Conservation (phyloP, 2,113 vertebrate genomes). For the Ceratotherium simum region DNA sequence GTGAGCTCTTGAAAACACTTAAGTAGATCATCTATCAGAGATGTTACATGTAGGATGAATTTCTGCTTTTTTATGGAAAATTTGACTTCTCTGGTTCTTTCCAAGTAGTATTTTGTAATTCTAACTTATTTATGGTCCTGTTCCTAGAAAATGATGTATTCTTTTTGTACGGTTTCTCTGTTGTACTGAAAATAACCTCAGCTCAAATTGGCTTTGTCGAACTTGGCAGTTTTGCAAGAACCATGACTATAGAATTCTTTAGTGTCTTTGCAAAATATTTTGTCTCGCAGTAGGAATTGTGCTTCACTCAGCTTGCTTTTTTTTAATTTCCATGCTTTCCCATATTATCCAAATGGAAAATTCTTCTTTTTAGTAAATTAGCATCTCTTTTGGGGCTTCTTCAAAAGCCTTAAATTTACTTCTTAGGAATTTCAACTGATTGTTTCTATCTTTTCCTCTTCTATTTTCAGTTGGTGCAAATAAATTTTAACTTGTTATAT, state of each 20-base stretch:
- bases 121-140: constrained; percentile 28
- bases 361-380: constrained; percentile 1
- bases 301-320: not conserved
- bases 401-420: not conserved
- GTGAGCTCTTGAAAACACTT: not conserved
- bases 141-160: constrained; percentile 59
- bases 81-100: not conserved
- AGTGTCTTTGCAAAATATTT: constrained; percentile 20
- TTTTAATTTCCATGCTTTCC: not conserved
- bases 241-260: constrained; percentile 31
- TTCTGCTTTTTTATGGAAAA: constrained; percentile 29
- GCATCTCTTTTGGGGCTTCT: not conserved
- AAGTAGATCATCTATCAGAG: not conserved
- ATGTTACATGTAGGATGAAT: not conserved
- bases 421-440: constrained; percentile 19
- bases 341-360: not conserved
- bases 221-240: constrained; percentile 47
- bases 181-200: constrained; percentile 50
- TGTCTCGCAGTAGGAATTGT: not conserved
- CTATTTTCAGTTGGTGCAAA: constrained; percentile 32
- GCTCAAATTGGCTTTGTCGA: not conserved
- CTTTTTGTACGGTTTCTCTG: not conserved
- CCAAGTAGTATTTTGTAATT: constrained; percentile 51
- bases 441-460: not conserved
- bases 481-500: not conserved